Percentiles rank a stretch among this genome's conserved stretches.
phyloP scores from a whole-genome alignment of 2,113 vertebrate genomes.

The Cyanoliseus patagonus region DNA sequence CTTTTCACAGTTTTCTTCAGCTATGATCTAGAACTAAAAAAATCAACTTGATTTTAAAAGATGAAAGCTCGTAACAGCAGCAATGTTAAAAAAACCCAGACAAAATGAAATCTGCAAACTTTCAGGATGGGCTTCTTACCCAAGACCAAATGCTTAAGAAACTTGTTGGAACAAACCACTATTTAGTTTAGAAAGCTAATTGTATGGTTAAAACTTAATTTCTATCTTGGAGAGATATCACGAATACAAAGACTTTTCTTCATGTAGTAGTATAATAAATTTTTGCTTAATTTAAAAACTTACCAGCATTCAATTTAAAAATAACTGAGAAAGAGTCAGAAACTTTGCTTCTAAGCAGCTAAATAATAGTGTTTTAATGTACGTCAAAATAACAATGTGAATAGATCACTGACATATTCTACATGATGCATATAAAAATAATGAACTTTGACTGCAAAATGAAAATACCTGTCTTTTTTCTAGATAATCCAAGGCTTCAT shows the following conservation, averaged over 20 bases:
- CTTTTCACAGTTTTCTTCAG: background rate
- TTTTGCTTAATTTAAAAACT: constrained; percentile 3
- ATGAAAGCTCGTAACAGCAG: background rate
- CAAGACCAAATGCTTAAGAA: background rate
- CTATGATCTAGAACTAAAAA: background rate
- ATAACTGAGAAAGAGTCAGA: background rate
- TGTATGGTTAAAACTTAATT: background rate
- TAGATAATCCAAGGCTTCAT: constrained; percentile 92
- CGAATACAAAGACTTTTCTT: background rate
- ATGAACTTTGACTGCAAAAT: background rate
- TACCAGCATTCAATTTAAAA: background rate
- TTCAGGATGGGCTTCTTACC: background rate
- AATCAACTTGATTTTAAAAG: background rate
- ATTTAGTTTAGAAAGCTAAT: background rate
- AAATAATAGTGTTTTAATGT: background rate
- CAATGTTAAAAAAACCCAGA: background rate
- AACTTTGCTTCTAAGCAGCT: background rate
- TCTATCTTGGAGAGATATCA: background rate
- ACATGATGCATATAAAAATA: background rate
- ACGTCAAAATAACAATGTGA: background rate
- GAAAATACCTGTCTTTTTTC: constrained; percentile 88
- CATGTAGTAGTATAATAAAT: background rate
- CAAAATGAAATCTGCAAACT: background rate
- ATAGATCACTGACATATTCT: background rate
- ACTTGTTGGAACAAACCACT: background rate